phyloP scores from a whole-genome alignment of 2,113 vertebrate genomes.

The Leptobrachium leishanense region DNA sequence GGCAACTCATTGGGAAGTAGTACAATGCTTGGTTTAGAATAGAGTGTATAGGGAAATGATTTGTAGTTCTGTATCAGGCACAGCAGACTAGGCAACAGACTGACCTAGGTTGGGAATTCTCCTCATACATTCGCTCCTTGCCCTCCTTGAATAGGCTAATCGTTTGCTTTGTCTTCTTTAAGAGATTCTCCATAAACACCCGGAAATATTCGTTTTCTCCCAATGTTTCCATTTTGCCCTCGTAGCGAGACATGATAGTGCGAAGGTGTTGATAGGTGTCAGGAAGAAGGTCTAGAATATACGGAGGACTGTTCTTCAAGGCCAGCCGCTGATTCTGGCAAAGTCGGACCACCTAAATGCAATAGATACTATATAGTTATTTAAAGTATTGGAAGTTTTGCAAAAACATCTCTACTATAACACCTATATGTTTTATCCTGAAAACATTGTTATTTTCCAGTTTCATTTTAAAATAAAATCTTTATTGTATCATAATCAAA shows the following conservation, averaged over 20 bases:
- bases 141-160: slow-evolving; percentile 98
- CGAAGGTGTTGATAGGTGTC: slow-evolving; percentile 97
- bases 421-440: too few species aligned
- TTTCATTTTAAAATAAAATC: too few species aligned
- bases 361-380: background rate
- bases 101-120: slow-evolving; percentile 95
- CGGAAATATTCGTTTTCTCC: slow-evolving; percentile 97
- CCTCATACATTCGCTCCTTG: slow-evolving; percentile 97
- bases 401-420: too few species aligned
- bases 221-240: slow-evolving; percentile 96
- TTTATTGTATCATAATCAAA: too few species aligned
- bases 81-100: background rate
- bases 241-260: slow-evolving; percentile 90
- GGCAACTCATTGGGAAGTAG: too few species aligned
- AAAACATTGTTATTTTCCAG: too few species aligned
- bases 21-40: too few species aligned
- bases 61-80: too few species aligned
- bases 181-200: slow-evolving; percentile 97
- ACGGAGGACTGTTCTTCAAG: slow-evolving; percentile 97
- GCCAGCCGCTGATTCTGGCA: slow-evolving; percentile 97
- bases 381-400: too few species aligned
- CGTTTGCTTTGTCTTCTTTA: slow-evolving; percentile 98
- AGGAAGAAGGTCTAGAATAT: slow-evolving; percentile 94
- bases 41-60: too few species aligned
- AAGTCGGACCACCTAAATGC: slow-evolving; percentile 86